These are phyloP conservation scores for Punctoribates punctum DNA, from an alignment of 2,888 invertebrate genomes.

Conservation along the genomic window DNA sequence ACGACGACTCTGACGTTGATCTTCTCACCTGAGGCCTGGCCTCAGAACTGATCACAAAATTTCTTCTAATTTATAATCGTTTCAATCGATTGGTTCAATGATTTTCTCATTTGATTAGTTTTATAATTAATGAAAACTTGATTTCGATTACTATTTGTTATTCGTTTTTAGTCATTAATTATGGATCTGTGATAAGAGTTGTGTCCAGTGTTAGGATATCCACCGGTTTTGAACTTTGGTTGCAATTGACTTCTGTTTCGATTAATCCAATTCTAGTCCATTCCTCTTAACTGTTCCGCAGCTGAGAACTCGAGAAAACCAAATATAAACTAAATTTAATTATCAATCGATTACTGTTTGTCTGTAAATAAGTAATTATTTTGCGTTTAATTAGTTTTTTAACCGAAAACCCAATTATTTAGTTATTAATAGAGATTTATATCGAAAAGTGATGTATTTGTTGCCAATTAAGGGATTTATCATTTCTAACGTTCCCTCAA, in stretches of 20 bases:
- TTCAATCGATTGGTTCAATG: background rate
- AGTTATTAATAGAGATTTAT: no score
- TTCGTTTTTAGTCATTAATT: background rate
- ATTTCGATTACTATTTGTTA: background rate
- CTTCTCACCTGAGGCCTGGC: conserved; percentile 10
- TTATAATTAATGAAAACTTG: background rate
- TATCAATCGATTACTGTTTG: background rate
- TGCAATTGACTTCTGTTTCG: background rate
- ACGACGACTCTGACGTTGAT: conserved; percentile 36
- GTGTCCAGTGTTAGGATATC: background rate
- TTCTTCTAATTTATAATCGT: background rate
- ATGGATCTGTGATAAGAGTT: conserved; percentile 8
- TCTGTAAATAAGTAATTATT: no score
- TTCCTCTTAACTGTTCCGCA: background rate
- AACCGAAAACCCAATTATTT: no score
- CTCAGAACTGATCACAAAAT: background rate
- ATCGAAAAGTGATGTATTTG: background rate
- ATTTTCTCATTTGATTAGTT: background rate
- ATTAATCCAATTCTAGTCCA: conserved; percentile 2
- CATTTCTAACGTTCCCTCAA: background rate
- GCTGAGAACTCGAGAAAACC: background rate
- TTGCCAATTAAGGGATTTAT: conserved; percentile 3
- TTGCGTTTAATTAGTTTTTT: no score
- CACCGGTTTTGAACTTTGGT: background rate
- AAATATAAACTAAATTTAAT: background rate